phyloP scores from a whole-genome alignment of 2,888 invertebrate species.

The Cataglyphis albicans region DNA sequence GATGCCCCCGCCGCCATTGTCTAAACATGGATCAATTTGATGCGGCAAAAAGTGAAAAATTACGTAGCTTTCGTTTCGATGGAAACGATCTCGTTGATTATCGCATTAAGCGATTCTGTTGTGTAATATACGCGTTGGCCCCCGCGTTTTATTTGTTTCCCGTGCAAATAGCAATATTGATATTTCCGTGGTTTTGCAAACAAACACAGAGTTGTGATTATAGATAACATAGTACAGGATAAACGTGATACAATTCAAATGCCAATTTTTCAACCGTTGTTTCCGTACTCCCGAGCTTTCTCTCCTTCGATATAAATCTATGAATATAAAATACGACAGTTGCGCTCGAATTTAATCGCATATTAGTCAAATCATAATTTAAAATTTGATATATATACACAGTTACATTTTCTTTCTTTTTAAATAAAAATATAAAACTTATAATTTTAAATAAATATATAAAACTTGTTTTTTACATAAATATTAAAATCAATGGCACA shows the following conservation, averaged over 20 bases:
- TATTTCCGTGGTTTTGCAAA: slow-evolving; percentile 1
- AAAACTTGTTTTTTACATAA: not conserved
- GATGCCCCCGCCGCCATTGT: slow-evolving; percentile 30
- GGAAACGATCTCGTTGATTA: slow-evolving; percentile 28
- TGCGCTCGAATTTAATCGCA: not conserved
- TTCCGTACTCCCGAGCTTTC: not conserved
- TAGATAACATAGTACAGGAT: not conserved
- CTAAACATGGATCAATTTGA: slow-evolving; percentile 55
- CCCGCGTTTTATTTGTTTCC: slow-evolving; percentile 9
- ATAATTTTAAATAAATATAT: not conserved
- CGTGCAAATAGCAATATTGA: slow-evolving; percentile 25
- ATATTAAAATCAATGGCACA: not conserved
- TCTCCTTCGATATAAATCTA: not conserved
- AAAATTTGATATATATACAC: not conserved
- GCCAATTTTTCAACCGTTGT: not conserved
- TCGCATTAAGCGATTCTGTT: slow-evolving; percentile 26
- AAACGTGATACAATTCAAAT: not conserved
- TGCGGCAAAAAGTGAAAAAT: slow-evolving; percentile 37
- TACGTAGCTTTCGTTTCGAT: slow-evolving; percentile 37
- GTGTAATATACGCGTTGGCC: not conserved
- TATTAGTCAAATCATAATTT: not conserved
- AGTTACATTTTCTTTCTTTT: not conserved
- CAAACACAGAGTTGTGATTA: slow-evolving; percentile 14
- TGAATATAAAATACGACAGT: not conserved
- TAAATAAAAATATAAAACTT: not conserved